phyloP scores from a whole-genome alignment of 2,113 vertebrate genomes.

The Coptodon rendalli region DNA sequence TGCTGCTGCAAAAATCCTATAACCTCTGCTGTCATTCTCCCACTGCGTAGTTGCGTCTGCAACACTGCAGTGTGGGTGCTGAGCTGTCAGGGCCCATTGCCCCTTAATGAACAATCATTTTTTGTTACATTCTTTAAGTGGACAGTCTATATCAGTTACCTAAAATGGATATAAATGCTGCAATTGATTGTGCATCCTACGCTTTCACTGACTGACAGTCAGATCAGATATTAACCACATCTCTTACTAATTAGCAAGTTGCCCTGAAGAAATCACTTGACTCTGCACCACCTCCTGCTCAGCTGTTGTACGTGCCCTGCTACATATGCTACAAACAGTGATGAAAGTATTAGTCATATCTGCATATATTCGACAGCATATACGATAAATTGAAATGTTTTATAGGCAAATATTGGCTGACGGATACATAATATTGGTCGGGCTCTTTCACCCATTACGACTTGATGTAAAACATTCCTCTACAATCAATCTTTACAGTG shows the following conservation, averaged over 20 bases:
- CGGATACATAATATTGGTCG: not conserved
- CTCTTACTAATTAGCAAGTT: not conserved
- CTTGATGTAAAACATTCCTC: not conserved
- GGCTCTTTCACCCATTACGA: not conserved
- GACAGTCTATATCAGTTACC: conserved; percentile 36
- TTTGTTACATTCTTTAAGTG: conserved; percentile 41
- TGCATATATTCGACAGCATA: not conserved
- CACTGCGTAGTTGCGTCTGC: conserved; percentile 26
- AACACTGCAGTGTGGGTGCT: conserved; percentile 40
- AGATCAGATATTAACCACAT: not conserved
- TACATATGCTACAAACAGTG: not conserved
- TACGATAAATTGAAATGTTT: not conserved
- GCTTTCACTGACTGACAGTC: not conserved
- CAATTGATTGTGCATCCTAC: not conserved
- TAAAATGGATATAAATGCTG: conserved; percentile 10
- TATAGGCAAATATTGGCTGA: not conserved
- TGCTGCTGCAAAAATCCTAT: conserved; percentile 53
- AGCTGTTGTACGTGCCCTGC: not conserved
- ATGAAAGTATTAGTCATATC: not conserved
- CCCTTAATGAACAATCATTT: conserved; percentile 68
- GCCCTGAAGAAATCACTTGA: not conserved
- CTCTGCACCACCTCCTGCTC: not conserved
- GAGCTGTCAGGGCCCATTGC: conserved; percentile 62
- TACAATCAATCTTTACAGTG: not conserved
- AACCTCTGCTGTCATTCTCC: conserved; percentile 60